Evolutionary conservation across 2,888 invertebrate species (phyloP).

Genomic region (Acrobasis suavella): DNA sequence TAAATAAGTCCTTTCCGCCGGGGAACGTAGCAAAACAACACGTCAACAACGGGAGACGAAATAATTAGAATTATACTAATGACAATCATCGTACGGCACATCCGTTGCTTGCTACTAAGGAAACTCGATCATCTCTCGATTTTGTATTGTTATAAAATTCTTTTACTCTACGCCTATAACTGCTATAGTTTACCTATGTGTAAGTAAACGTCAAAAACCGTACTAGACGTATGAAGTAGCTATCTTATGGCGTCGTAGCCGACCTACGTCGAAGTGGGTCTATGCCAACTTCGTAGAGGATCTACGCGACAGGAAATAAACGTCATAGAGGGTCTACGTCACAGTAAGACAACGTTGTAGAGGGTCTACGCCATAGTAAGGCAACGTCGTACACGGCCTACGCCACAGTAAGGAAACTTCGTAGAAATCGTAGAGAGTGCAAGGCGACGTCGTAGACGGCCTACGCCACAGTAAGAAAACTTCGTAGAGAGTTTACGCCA

Average conservation of each 20-base stretch:
- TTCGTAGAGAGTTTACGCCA: too few relatives aligned
- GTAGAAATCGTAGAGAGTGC: too few relatives aligned
- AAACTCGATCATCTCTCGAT: background rate
- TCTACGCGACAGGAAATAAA: background rate
- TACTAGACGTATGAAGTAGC: too few relatives aligned
- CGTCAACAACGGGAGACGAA: slow-evolving; percentile 5
- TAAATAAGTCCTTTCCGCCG: too few relatives aligned
- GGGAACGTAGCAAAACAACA: background rate
- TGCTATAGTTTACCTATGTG: too few relatives aligned
- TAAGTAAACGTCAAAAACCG: too few relatives aligned
- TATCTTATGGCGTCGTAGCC: too few relatives aligned
- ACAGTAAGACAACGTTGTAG: background rate
- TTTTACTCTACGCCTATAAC: too few relatives aligned
- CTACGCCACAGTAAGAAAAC: too few relatives aligned
- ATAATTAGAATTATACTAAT: slow-evolving; percentile 1
- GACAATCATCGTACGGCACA: background rate
- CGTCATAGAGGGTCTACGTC: background rate
- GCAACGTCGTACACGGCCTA: too few relatives aligned
- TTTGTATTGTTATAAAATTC: background rate
- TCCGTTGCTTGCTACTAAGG: background rate
- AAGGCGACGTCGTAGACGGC: too few relatives aligned
- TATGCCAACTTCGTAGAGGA: background rate
- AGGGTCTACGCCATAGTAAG: background rate
- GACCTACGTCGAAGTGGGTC: background rate
- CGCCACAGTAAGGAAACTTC: too few relatives aligned